phyloP scores from a whole-genome alignment of 2,113 vertebrate species.

The Lagopus muta region DNA sequence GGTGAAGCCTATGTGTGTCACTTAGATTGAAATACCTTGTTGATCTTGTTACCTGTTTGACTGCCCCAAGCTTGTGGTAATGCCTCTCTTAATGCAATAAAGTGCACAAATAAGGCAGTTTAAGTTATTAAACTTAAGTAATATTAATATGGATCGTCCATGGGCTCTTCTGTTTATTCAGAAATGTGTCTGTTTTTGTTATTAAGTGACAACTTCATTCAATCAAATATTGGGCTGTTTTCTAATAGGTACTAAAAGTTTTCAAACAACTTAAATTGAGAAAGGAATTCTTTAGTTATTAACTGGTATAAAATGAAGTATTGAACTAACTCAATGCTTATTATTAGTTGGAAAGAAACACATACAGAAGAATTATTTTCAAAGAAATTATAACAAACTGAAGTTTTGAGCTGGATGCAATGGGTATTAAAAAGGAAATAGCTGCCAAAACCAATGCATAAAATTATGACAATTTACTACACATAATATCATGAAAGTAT shows the following conservation, averaged over 20 bases:
- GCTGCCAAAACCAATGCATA: neutral
- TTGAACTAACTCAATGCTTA: neutral
- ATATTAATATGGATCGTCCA: neutral
- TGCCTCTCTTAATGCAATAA: neutral
- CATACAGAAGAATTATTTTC: neutral
- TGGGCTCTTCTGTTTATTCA: neutral
- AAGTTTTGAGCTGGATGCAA: neutral
- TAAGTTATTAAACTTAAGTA: neutral
- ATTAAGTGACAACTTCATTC: neutral
- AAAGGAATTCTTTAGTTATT: neutral
- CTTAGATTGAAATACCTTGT: neutral
- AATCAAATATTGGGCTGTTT: neutral
- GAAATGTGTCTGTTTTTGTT: neutral
- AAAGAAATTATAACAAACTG: neutral
- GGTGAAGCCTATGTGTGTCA: slow-evolving; percentile 3
- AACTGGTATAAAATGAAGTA: neutral
- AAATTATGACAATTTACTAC: neutral
- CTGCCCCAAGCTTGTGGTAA: neutral
- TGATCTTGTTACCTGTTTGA: slow-evolving; percentile 29
- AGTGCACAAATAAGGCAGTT: neutral
- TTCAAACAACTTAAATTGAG: neutral
- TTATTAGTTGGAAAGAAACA: neutral
- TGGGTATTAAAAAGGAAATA: neutral
- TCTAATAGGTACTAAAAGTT: neutral
- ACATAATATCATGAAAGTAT: neutral